These are phyloP conservation scores for Sipha maydis DNA, from an alignment of 2,888 invertebrate genomes.

Conservation along the genomic window DNA sequence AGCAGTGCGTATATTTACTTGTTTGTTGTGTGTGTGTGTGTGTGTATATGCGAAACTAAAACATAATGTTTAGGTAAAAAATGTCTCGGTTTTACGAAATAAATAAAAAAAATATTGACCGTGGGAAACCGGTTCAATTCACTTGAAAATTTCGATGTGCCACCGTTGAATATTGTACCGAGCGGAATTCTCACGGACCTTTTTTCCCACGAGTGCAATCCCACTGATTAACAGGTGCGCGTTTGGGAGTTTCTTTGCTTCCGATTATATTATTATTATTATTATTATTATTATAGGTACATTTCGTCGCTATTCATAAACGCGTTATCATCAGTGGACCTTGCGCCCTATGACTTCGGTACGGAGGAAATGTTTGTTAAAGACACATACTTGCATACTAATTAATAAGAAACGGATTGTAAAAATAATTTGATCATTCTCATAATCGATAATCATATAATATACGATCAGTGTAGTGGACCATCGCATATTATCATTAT, in stretches of 20 bases:
- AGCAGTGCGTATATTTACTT: background rate
- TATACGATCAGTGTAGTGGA: background rate
- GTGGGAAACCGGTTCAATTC: slow-evolving; percentile 61
- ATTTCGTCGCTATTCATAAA: slow-evolving; percentile 52
- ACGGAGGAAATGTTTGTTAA: background rate
- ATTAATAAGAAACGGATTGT: background rate
- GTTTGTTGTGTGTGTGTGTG: background rate
- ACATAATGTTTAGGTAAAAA: slow-evolving; percentile 29
- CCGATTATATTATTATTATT: slow-evolving; percentile 22
- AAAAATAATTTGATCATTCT: too few relatives aligned
- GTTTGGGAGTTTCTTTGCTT: slow-evolving; percentile 61
- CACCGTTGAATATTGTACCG: slow-evolving; percentile 58
- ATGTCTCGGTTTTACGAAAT: slow-evolving; percentile 44
- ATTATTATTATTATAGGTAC: background rate
- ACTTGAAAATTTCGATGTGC: slow-evolving; percentile 60
- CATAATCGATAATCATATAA: too few relatives aligned
- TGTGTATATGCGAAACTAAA: background rate
- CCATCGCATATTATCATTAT: slow-evolving; percentile 11
- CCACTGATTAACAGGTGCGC: slow-evolving; percentile 62
- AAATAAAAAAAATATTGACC: slow-evolving; percentile 49
- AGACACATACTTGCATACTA: background rate
- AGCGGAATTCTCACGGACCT: slow-evolving; percentile 61
- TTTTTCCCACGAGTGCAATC: slow-evolving; percentile 62
- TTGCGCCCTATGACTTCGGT: background rate
- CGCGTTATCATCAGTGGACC: background rate